These are phyloP conservation scores for Drosophila paulistorum DNA, from an alignment of 1,140 invertebrate species.

Conservation along the genomic window DNA sequence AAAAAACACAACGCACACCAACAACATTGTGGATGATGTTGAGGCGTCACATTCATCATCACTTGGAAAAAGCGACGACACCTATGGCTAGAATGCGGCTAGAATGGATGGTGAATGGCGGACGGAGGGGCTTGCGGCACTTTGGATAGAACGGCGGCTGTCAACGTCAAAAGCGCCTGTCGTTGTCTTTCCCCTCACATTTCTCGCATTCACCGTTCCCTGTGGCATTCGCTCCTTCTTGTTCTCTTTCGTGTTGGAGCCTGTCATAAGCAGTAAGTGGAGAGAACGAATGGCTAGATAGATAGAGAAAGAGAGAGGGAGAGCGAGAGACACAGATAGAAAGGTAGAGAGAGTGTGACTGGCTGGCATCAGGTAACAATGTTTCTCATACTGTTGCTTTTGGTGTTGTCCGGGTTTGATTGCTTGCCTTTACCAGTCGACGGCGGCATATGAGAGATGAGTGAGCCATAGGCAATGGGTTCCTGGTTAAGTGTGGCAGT, in stretches of 20 bases:
- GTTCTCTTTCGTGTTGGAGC: not conserved
- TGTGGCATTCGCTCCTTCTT: not conserved
- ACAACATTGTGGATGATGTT: constrained; percentile 7
- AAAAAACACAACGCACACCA: constrained; percentile 14
- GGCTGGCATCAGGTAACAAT: constrained; percentile 29
- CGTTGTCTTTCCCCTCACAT: not conserved
- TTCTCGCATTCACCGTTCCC: not conserved
- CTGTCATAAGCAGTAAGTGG: constrained; percentile 11
- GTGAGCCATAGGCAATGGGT: constrained; percentile 8
- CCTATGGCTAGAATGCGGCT: constrained; percentile 15
- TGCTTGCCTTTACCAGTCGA: constrained; percentile 10
- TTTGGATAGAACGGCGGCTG: constrained; percentile 11
- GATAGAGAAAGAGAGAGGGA: too few relatives aligned
- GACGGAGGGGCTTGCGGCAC: not conserved
- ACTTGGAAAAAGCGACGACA: constrained; percentile 47
- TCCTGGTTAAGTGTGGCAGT: not conserved
- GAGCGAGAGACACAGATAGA: too few relatives aligned
- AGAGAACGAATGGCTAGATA: not conserved
- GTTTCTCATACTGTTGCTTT: constrained; percentile 20
- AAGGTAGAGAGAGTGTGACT: too few relatives aligned
- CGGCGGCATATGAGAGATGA: not conserved
- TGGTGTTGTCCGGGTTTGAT: constrained; percentile 9
- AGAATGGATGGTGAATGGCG: not conserved
- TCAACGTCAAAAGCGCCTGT: constrained; percentile 9
- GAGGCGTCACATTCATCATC: constrained; percentile 56